Base-by-base conservation (phyloP, 2,888 invertebrate species). In the Ennomos erosarius region DNA sequence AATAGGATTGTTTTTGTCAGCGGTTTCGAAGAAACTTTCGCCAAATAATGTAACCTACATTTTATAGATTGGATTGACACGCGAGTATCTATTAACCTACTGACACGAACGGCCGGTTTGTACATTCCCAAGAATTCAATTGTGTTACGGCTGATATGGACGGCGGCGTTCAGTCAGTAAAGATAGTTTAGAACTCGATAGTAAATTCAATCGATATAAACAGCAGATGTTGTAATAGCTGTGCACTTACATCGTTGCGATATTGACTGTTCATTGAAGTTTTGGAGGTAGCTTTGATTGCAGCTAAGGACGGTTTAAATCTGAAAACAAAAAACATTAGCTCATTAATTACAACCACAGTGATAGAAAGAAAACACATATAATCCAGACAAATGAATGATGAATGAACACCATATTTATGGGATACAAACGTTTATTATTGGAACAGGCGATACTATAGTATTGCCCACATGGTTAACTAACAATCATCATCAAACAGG, bases 281-380 rank as follows among this genome's bases (percentile, higher is more conserved):
- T 72, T 96, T 94, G 59, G 96, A 96, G 56, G 95, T 93, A 61
- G 97, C 96, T 80, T 95, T 95, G 69, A 97, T 97, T 55, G 97
- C 96, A 55, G 96, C 96, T 76, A 97, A 87, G 68, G 97, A 96
- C 65, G 97, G 97, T 81, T 97, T 97, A 82, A 95, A 97, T 87
- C 93, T 93, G 88, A 48, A 87, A 87, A 55, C 13, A 39, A 46
- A 48, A 12, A 38, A 9, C 6, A 8, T 9, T 12, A 33, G 12
- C 1, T 46, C 0, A 11, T 38, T 10, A 49, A 2, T n/a, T n/a
- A n/a, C 33, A n/a, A 26, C 26, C 3, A 3, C 1, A 16, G 16
- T 3, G 16, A n/a, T n/a, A 26, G 26, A 26, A 26, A 26, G 1
- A 26, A 26, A 26, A 26, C 0, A 26, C 1, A 26, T 26, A 6